Evolutionary conservation across 2,797 vertebrate genomes (phyloP), one percentile per base, ranked within the genome.

Genomic region (Salmo trutta): DNA sequence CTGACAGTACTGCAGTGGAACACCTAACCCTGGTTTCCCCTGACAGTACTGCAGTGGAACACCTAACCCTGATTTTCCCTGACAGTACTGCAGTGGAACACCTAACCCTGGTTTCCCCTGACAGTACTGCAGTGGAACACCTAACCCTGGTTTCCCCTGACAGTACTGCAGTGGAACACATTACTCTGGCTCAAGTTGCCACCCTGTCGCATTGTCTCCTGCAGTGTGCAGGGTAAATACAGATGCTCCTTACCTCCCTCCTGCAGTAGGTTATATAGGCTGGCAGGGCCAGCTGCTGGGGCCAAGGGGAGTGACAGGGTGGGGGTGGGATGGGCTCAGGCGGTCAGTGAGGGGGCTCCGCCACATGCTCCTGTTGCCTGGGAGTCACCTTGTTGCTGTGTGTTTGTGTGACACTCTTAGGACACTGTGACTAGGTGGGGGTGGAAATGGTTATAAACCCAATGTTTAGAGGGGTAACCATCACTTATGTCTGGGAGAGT

Each of bases 141-240:
- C 0, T 7, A 0, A 36, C 53, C 0, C 41, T 56, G 19, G 54
- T n/a, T 17, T n/a, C 17, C 54, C 6, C 16, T 19, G 0, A 47
- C 41, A 47, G 10, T 65, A 24, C 19, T 29, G 62, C 56, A 17
- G 62, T 65, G 24, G 62, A 24, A 65, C n/a, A 65, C 24, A 16
- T 65, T 14, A 24, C 24, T 65, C 27, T 27, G 29, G 66, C 66
- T 68, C 66, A 68, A 3, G 16, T 33, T 8, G 31, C 53, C 66
- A 68, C 65, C 31, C 29, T 17, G 66, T 8, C 31, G 5, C 31
- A 36, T 36, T 68, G 66, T 68, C 66, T 29, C 66, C 16, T 68
- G 66, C 16, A 5, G 14, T 68, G 66, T 68, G 66, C 66, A 31
- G 66, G 29, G 31, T 29, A 36, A 68, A 68, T 68, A 68, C 66